Evolutionary conservation across 2,797 vertebrate genomes (phyloP), one percentile per base, ranked within the genome.

Genomic region (Peromyscus melanophrys): DNA sequence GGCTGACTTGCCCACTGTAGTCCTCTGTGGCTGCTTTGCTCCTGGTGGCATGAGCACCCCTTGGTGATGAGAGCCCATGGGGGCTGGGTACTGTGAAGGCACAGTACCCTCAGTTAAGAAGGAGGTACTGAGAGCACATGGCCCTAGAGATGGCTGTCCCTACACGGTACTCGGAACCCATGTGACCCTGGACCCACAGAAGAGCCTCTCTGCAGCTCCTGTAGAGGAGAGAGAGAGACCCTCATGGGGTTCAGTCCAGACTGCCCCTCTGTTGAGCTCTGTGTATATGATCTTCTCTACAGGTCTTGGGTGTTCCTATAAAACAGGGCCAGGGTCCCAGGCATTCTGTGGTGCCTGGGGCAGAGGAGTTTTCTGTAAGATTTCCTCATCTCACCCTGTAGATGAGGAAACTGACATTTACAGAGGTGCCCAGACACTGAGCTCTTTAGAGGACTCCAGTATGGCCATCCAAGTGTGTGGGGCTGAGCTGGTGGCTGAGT

Each of bases 101-200:
- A 49, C 61, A 23, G 19, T 1, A 17, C 59, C 34, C 71, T 19
- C 31, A 29, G 37, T 16, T 19, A 17, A 55, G 77, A 63, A 27
- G 4, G 29, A 23, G 14, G 17, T n/a, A 46, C 77, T 13, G 23
- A 65, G 40, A 82, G 9, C 16, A 55, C 23, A 10, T 11, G 40
- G 27, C 93, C 9, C 14, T 11, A 29, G 16, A 52, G 46, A 25
- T 4, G 16, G 23, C 6, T 0, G 55, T 73, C 13, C n/a, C 17
- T 19, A 1, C 5, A 0, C 0, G 46, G n/a, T 6, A 7, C 43
- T 55, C 6, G 4, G 37, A 2, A 10, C 57, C 49, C 9, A 7
- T 31, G 59, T 63, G 81, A 46, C 9, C 43, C 23, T 23, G 31
- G 43, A 13, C 43, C 46, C 61, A 49, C 43, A 49, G 61, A 34